Percentiles rank a stretch among this genome's conserved stretches.
These are phyloP conservation scores for Dolichotis patagonum DNA, from an alignment of 2,113 vertebrate species.

Conservation along the genomic window DNA sequence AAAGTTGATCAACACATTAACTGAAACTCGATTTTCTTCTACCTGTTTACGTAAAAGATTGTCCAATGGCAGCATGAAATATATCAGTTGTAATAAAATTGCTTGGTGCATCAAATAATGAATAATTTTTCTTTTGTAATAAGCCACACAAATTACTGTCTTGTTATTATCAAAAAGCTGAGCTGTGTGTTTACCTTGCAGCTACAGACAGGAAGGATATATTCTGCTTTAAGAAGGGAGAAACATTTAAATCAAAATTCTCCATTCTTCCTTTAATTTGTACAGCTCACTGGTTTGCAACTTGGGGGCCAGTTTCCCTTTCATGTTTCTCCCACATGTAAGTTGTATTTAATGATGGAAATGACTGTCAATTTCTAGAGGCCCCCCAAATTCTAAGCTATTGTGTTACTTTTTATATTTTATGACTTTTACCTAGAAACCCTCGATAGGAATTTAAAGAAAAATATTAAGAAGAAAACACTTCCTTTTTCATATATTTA, in stretches of 20 bases:
- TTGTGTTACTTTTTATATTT: constrained; percentile 27
- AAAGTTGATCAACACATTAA: not conserved
- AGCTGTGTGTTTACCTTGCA: constrained; percentile 4
- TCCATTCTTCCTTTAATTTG: not conserved
- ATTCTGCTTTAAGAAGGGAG: not conserved
- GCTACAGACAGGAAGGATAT: not conserved
- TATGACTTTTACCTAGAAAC: constrained; percentile 56
- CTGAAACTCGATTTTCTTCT: not conserved
- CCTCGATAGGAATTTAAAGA: not conserved
- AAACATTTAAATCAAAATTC: constrained; percentile 11
- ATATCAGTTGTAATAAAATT: constrained; percentile 29
- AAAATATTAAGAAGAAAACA: constrained; percentile 46
- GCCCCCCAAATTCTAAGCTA: constrained; percentile 14
- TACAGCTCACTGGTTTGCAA: not conserved
- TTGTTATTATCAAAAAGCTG: constrained; percentile 11
- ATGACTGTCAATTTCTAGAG: not conserved
- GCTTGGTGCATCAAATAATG: constrained; percentile 22
- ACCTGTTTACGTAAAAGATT: constrained; percentile 36
- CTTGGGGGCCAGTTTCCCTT: not conserved
- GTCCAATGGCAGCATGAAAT: not conserved
- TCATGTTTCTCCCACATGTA: not conserved
- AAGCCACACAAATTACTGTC: not conserved
- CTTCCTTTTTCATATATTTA: not conserved
- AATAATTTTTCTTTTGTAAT: constrained; percentile 24
- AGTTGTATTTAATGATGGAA: not conserved